Base-by-base conservation (phyloP, 2,888 invertebrate genomes). In the Terebella lapidaria region DNA sequence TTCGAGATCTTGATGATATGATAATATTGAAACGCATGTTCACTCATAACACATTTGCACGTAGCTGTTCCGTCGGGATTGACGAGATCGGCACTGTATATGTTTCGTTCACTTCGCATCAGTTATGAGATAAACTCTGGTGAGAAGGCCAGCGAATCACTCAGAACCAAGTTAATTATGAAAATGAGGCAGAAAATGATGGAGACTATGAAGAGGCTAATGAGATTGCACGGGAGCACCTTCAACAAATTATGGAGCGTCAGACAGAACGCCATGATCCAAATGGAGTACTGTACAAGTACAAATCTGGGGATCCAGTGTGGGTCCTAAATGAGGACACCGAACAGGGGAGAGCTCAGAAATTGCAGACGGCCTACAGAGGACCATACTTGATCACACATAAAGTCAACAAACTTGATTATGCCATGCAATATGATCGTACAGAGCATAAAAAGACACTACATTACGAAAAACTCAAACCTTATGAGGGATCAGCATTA, bases 401-500 rank as follows among this genome's bases (percentile, higher is more conserved):
- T 20, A 29, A 26, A 26, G 5, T 25, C 25, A 25, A 22, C 10
- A 10, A 53, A 10, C 20, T 53, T 15, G 53, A 53, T 27, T 53
- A 53, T 26, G 10, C 10, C 22, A 53, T 53, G 4, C 27, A 20
- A 22, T 20, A 18, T 5, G 22, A 49, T 5, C 15, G 18, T 24
- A 49, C 10, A 22, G 49, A 24, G 10, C 10, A 5, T 5, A 10
- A 20, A 5, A 49, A 49, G 22, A 49, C 22, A 10, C 5, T 49
- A 10, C 49, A 49, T 22, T 24, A 49, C 24, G 22, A 49, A 15
- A 49, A 49, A 22, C 22, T 49, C 18, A 49, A 49, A 49, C 49
- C 49, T 5, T 49, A 49, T 22, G 49, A 49, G 22, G 49, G 49
- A n/a, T n/a, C n/a, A n/a, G n/a, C n/a, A n/a, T n/a, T n/a, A n/a